Base-by-base conservation (phyloP, 2,888 invertebrate genomes). In the Yponomeuta plumbellus region DNA sequence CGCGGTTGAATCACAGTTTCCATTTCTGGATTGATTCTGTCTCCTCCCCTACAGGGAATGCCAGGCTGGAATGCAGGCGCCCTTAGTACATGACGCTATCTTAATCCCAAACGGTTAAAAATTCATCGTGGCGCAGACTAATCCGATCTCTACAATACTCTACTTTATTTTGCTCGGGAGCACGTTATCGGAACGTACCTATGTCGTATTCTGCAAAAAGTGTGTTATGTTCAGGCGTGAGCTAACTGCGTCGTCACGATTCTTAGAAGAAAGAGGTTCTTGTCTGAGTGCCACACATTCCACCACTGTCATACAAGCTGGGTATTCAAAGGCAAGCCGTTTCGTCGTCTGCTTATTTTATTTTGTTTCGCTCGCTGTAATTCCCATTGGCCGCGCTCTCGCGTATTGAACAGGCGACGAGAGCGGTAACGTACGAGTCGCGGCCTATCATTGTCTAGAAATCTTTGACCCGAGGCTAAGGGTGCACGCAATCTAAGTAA, bases 241-340 rank as follows among this genome's bases (percentile, higher is more conserved):
- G 44, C 22, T 22, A 59, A 22, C 59, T 17, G 61, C 26, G 34
- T 34, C 34, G 34, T 34, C 61, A 62, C 62, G 62, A 62, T 62
- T 62, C 62, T 62, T 34, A 39, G 62, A 62, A 62, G 34, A 62
- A 62, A 21, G 59, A 59, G 59, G 13, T 13, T 52, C 44, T 59
- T 59, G 11, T 59, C n/a, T 34, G 62, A 17, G 39, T 13, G 20
- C 39, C 17, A 26, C 62, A 62, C 39, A 39, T 62, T 62, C 23
- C 62, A 26, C 39, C 76, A 75, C 75, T 77, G 78, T 78, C 79
- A 77, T 71, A 72, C 78, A 81, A 82, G 78, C 80, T 78, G 74
- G 73, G 78, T 74, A 73, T 78, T 79, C 76, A 79, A 76, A 80
- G 76, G 71, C 74, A 71, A 75, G 74, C 77, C 75, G 62, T 20